Base-by-base conservation (phyloP, 2,797 vertebrate genomes). In the Darevskia mixta region DNA sequence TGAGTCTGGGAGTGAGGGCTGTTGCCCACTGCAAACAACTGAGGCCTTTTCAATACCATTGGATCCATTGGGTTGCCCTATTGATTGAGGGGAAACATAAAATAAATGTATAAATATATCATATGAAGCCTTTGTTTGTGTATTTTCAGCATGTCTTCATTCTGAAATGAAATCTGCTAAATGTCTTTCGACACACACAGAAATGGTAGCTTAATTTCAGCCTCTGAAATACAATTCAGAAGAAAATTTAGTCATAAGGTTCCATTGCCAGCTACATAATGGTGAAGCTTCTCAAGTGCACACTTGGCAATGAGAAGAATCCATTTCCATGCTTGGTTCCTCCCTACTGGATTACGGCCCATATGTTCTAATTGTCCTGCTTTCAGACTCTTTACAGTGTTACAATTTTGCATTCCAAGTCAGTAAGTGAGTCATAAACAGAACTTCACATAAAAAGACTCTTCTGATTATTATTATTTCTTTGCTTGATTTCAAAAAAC, bases 11-110 rank as follows among this genome's bases (percentile, higher is more conserved):
- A 95, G 91, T 98, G 98, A 8, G 98, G 97, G 94, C 95, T 98
- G 95, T 95, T 97, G 90, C 97, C 96, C 97, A 98, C 97, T 80
- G 96, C 97, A 2, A 98, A 99, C 86, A 99, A 92, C 96, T 98
- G 98, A 38, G 98, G 98, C 79, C 98, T 98, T 96, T 99, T 99
- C 98, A 99, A 98, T 86, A 97, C 97, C 98, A 98, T 98, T 4
- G 98, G 97, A 91, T 99, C 98, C 97, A 98, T 97, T 3, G 98
- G 95, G 27, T 96, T 95, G 94, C 98, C 98, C 98, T 99, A 96
- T 64, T 83, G 91, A 91, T 86, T 83, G 83, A 90, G 38, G 32
- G 92, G 55, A 95, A 55, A 27, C 72, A 38, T 80, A 90, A 81
- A 94, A 13, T 11, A 6, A 9, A 0, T 9, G 1, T 75, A 89